Evolutionary conservation across 1,140 invertebrate species (phyloP), one percentile per base, ranked within the genome.

Genomic region (Dinothrombium tinctorium): DNA sequence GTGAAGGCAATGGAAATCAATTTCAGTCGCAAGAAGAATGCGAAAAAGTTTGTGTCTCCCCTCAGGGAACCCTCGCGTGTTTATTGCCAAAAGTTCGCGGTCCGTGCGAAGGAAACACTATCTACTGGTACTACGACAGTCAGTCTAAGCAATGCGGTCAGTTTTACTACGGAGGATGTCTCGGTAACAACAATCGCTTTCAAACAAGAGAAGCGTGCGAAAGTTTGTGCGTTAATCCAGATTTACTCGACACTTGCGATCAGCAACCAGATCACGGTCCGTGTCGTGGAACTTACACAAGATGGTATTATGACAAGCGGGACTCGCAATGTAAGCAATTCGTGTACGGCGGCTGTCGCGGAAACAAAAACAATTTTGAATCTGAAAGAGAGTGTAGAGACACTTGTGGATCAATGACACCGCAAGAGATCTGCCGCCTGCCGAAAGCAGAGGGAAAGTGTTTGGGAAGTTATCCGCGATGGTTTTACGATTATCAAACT

Each of bases 111-210:
- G 69, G 76, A 49, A 84, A 83, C 53, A 67, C 64, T 14, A 59
- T 69, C 40, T 65, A 71, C 33, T 94, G 77, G 74, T 86, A 76
- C 60, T 92, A 70, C 57, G 76, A 94, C 55, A 71, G 71, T 0
- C 68, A 65, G 49, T 64, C 71, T 12, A 62, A 67, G 33, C 54
- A 59, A 21, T 87, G 82, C 53, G 59, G 67, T 46, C 67, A 69
- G 46, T 87, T 86, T 53, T 72, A 73, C 43, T 87, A 78, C 52
- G 60, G 61, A 26, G 59, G 59, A 2, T 86, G 81, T 56, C 69
- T 82, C 43, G 86, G 84, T 29, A 95, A 90, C 54, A 73, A 69
- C 44, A 89, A 92, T 56, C 72, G 74, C 46, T 96, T 90, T 56
- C 69, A 76, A 36, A 75, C 67, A 1, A 59, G 69, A 41, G 74